Evolutionary conservation across 1,140 invertebrate genomes (phyloP), one percentile per base, ranked within the genome.

Genomic region (Penaeus chinensis): DNA sequence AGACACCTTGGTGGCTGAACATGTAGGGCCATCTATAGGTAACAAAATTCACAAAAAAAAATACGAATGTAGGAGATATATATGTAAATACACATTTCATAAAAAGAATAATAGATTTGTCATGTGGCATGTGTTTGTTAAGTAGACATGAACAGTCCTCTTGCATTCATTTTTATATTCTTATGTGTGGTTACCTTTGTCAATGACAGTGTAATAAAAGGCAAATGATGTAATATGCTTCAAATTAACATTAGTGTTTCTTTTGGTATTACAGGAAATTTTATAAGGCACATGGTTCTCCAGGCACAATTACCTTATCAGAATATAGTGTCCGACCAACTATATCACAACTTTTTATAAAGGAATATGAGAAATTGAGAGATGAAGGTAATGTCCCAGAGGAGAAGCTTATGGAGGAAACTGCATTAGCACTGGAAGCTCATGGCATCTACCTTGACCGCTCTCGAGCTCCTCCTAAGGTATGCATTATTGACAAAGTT

Each of bases 191-290:
- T 8, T 42, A 42, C 7, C 37, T 42, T 7, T 3, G 37, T 42
- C 4, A 42, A 42, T 42, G 37, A 54, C 54, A 10, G 54, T 16
- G 54, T 54, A 10, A 54, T 2, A 54, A 8, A 16, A 2, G 2
- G 54, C 0, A 54, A 54, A 54, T 54, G 54, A 13, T 54, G 42
- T 18, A 61, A 2, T 65, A 63, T 24, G 19, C 61, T 47, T 61
- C 19, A 47, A 16, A 63, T 54, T 69, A 24, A 47, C 16, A 13
- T 24, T n/a, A 85, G 20, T 74, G 24, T 71, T 60, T 19, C 19
- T 89, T 54, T 65, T 65, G 32, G 66, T 79, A 20, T 90, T 83
- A 11, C 79, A 90, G 90, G 81, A 89, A 90, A 76, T 90, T 90
- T 74, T 90, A 90, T 61, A 89, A 88, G 69, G 80, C 69, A 42